Conservation (phyloP, 2,888 invertebrate genomes). For the Abrostola tripartita region DNA sequence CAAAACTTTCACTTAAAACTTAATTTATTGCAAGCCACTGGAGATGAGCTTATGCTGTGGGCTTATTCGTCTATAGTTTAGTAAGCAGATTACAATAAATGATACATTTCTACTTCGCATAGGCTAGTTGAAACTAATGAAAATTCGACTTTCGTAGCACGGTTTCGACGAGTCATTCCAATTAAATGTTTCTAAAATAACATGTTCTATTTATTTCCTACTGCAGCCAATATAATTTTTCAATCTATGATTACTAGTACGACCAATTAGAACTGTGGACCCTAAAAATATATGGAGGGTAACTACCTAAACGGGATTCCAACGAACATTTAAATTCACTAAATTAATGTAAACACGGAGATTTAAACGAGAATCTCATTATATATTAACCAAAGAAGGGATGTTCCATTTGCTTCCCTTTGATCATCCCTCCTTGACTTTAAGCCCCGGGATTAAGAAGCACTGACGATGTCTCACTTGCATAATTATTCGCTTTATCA, state of each 20-base stretch:
- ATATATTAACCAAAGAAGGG: slow-evolving; percentile 83
- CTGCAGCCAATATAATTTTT: too few relatives aligned
- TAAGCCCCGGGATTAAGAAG: slow-evolving; percentile 80
- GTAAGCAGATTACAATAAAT: too few relatives aligned
- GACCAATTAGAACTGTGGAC: not conserved
- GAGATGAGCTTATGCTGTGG: too few relatives aligned
- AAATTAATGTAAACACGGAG: slow-evolving; percentile 84
- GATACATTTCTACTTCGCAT: too few relatives aligned
- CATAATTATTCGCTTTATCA: slow-evolving; percentile 83
- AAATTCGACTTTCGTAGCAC: too few relatives aligned
- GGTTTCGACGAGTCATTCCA: too few relatives aligned
- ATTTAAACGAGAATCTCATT: slow-evolving; percentile 79
- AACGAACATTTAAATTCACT: slow-evolving; percentile 68
- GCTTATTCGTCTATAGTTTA: too few relatives aligned
- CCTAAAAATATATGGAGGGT: slow-evolving; percentile 22
- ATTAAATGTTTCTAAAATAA: too few relatives aligned
- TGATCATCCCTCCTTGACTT: slow-evolving; percentile 75
- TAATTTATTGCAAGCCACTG: too few relatives aligned
- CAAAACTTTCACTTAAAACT: too few relatives aligned
- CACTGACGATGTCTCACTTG: slow-evolving; percentile 76
- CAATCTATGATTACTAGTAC: not conserved
- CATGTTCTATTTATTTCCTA: too few relatives aligned
- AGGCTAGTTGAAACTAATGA: too few relatives aligned
- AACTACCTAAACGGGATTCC: slow-evolving; percentile 48
- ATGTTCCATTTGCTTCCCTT: slow-evolving; percentile 75